Evolutionary conservation across 2,888 invertebrate species (phyloP), one percentile per base, ranked within the genome.

Genomic region (Fabriciana adippe): DNA sequence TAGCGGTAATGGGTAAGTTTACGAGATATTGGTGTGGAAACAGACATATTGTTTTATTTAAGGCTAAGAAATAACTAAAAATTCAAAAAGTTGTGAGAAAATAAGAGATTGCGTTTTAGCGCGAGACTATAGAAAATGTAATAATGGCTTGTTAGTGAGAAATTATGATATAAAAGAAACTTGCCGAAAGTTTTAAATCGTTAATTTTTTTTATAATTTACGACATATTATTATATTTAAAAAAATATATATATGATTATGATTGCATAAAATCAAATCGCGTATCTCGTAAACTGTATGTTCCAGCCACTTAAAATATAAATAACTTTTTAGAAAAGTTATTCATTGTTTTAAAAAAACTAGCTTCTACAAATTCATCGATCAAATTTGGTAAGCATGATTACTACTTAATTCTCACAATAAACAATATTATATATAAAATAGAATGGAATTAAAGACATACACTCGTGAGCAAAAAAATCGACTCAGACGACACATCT

Each of bases 1-100:
- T 76, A 83, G 85, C 76, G 67, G 55, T 57, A 64, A 67, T 68
- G 66, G 55, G 50, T 65, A 18, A 64, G 67, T 73, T 68, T 73
- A 74, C 70, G 71, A 68, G 70, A 70, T 67, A 60, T 45, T 16
- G 14, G 31, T n/a, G 35, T 16, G 45, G 16, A 3, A 41, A 41
- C 2, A 41, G 2, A 41, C 11, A 26, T 4, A 11, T 41, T 3
- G 8, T 41, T 41, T 41, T 41, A 1, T 11, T 41, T 41, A 41
- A 1, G 35, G 2, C 35, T 41, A 8, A 11, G 11, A 41, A 41
- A 41, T 8, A 11, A 41, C 35, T 48, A 47, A 16, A 31, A 59
- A 59, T 8, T 13, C 6, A 35, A 0, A 35, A 35, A 35, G 1
- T 11, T 41, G 35, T 11, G 11, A 3, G 35, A 41, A 41, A 11